Evolutionary conservation across 2,797 vertebrate species (phyloP), one percentile per base, ranked within the genome.

Genomic region (Sebastes elongatus): DNA sequence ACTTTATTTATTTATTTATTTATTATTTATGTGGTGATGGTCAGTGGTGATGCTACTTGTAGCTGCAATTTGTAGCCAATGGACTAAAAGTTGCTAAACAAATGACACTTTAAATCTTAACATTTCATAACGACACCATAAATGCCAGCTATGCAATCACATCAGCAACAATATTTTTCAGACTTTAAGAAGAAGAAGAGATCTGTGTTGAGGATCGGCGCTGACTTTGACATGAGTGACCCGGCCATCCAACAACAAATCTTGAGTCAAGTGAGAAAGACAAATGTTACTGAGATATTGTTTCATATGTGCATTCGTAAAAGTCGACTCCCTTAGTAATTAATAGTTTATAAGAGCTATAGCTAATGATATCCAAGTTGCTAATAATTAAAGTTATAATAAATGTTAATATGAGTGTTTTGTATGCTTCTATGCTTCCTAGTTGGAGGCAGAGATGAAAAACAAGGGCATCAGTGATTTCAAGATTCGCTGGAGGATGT

Each of bases 241-340:
- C 27, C 33, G 2, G 9, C 10, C 57, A 8, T 82, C 63, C 74
- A 73, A 7, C 74, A 73, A 14, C 63, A 73, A 25, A 32, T 82
- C 57, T 3, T 57, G 9, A 72, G 3, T 3, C 74, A 73, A 57
- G 80, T 82, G 42, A 73, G 69, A 52, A 23, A 57, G 4, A 78
- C 7, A 35, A 1, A 11, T 33, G 18, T 61, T 27, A 49, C 2
- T 59, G 20, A n/a, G 10, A 22, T 5, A 55, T 23, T 20, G 8
- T 60, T 25, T 75, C 13, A 67, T 52, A 30, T 23, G 42, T 35
- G 28, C 38, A 11, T 46, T 30, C 1, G 2, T 7, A 8, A 60
- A 33, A 22, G 23, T 28, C 5, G 55, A 23, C n/a, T 69, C 2
- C 49, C 3, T 22, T 20, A 22, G 46, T 53, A 14, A 23, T 68